Conservation (phyloP, 1,140 invertebrate species). For the Hyles vespertilio region DNA sequence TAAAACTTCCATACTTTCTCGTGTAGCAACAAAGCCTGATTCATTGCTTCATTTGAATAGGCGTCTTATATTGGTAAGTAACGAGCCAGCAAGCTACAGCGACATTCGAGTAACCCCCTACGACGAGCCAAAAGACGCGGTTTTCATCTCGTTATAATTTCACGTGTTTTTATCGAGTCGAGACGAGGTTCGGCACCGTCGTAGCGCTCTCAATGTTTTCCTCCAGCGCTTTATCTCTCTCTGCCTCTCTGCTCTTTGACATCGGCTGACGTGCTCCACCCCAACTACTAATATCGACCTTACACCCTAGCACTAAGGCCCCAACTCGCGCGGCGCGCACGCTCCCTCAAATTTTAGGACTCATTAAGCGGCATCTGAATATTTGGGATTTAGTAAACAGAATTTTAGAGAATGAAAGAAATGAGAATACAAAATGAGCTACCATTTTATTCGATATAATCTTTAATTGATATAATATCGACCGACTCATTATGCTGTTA, state of each 20-base stretch:
- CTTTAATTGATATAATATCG: no score
- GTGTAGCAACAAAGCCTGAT: conserved; percentile 17
- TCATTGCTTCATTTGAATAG: conserved; percentile 15
- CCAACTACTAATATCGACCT: conserved; percentile 32
- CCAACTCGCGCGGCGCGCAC: conserved; percentile 30
- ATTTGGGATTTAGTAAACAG: conserved; percentile 65
- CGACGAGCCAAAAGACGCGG: conserved; percentile 16
- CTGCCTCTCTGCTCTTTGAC: conserved; percentile 66
- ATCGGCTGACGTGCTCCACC: conserved; percentile 51
- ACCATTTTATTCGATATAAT: no score
- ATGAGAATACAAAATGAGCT: conserved; percentile 27
- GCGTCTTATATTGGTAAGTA: conserved; percentile 15
- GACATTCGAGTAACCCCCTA: conserved; percentile 21
- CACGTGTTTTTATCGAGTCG: conserved; percentile 31
- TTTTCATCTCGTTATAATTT: conserved; percentile 24
- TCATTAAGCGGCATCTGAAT: conserved; percentile 60
- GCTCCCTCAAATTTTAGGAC: conserved; percentile 49
- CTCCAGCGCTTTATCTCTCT: conserved; percentile 58
- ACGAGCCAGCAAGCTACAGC: conserved; percentile 18
- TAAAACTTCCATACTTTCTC: background rate
- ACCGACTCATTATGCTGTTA: no score
- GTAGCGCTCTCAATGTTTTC: conserved; percentile 52
- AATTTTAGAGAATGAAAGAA: conserved; percentile 40
- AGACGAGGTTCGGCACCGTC: conserved; percentile 13
- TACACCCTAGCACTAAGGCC: conserved; percentile 35